These are phyloP conservation scores for Glossosoma conforme DNA, from an alignment of 1,140 invertebrate genomes.

Conservation along the genomic window DNA sequence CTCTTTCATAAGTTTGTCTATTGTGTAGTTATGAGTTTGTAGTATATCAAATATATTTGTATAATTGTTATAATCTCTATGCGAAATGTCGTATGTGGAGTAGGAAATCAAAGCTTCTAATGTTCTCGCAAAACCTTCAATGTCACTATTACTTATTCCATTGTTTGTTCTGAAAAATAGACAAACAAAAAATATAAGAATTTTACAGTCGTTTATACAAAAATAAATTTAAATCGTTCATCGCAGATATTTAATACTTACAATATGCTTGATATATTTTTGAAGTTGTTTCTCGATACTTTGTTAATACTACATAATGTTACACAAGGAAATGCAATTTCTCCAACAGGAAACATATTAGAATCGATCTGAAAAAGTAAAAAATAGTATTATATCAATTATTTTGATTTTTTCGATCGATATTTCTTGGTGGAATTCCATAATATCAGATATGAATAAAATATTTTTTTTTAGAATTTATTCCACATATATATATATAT, in stretches of 20 bases:
- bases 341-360: constrained; percentile 13
- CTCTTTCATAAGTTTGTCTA: constrained; percentile 21
- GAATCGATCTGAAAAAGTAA: constrained; percentile 20
- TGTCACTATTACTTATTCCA: constrained; percentile 6
- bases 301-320: constrained; percentile 28
- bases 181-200: constrained; percentile 7
- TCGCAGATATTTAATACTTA: no score
- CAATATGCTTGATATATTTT: constrained; percentile 18
- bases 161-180: constrained; percentile 15
- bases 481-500: no score
- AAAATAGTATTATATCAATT: neutral
- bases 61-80: constrained; percentile 11
- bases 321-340: constrained; percentile 21
- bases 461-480: no score
- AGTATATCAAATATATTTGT: constrained; percentile 19
- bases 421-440: no score
- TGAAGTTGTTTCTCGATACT: constrained; percentile 24
- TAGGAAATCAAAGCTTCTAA: constrained; percentile 16
- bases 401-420: neutral
- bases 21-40: constrained; percentile 14
- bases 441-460: no score
- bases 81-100: constrained; percentile 15
- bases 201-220: neutral
- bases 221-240: neutral
- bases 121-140: constrained; percentile 16